Evolutionary conservation across 2,888 invertebrate species (phyloP).

Genomic region (Ormia ochracea): DNA sequence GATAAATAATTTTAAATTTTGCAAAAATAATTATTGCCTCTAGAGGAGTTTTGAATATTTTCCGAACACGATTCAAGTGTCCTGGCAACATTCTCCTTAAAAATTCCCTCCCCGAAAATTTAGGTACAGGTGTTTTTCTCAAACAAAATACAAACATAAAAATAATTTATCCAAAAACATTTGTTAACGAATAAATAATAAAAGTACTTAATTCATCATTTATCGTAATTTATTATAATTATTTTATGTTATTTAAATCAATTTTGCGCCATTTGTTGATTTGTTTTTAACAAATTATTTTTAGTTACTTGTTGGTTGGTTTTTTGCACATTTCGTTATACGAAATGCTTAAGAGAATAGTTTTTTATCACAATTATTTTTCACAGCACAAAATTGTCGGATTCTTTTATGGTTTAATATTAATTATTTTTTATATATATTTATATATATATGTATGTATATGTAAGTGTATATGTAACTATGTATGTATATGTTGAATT

Average conservation of each 20-base stretch:
- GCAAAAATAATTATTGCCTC: too few relatives aligned
- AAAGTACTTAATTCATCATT: conserved; percentile 25
- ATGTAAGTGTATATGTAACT: too few relatives aligned
- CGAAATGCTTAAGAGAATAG: conserved; percentile 57
- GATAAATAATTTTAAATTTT: too few relatives aligned
- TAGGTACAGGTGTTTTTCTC: conserved; percentile 28
- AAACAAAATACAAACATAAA: conserved; percentile 19
- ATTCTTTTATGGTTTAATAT: conserved; percentile 52
- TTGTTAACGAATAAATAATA: background rate
- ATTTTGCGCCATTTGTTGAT: conserved; percentile 59
- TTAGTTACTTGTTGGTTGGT: conserved; percentile 40
- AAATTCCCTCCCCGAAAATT: background rate
- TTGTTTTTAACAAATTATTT: conserved; percentile 53
- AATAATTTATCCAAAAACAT: conserved; percentile 15
- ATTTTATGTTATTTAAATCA: conserved; percentile 24
- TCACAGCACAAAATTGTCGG: conserved; percentile 62
- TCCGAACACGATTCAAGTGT: too few relatives aligned
- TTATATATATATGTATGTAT: conserved; percentile 17
- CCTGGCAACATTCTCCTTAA: too few relatives aligned
- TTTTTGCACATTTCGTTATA: conserved; percentile 55
- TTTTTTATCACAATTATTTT: conserved; percentile 60
- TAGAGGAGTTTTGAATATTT: too few relatives aligned
- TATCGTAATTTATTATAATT: background rate
- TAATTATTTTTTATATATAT: conserved; percentile 46
- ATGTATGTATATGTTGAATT: too few relatives aligned